These are phyloP conservation scores for Cataglyphis altisquamis DNA, from an alignment of 2,888 invertebrate species.

Conservation along the genomic window DNA sequence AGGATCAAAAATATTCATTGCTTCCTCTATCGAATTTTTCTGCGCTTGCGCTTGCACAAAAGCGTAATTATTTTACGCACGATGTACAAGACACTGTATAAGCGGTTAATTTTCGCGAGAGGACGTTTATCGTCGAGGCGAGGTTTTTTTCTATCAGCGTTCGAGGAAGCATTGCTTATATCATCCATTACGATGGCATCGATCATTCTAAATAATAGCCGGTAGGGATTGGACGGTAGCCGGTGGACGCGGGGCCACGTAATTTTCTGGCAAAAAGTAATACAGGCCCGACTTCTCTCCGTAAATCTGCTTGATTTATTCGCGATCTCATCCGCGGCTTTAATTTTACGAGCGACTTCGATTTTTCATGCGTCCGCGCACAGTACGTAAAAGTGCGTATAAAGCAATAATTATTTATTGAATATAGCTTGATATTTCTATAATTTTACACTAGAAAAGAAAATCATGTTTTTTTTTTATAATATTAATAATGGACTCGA, in stretches of 20 bases:
- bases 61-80: conserved; percentile 14
- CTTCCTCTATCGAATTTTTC: not conserved
- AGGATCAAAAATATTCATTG: not conserved
- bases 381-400: not conserved
- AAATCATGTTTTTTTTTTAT: not conserved
- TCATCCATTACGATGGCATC: conserved; percentile 49
- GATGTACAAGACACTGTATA: not conserved
- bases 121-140: conserved; percentile 41
- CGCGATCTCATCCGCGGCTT: conserved; percentile 47
- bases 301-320: conserved; percentile 62
- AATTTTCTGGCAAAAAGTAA: conserved; percentile 48
- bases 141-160: conserved; percentile 16
- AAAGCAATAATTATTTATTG: not conserved
- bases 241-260: not conserved
- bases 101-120: conserved; percentile 27
- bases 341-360: conserved; percentile 61
- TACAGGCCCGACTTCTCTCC: conserved; percentile 35
- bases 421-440: not conserved
- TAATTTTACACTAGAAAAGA: not conserved
- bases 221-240: conserved; percentile 13
- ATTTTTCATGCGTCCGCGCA: conserved; percentile 44
- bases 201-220: conserved; percentile 57
- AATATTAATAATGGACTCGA: not conserved
- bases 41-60: not conserved
- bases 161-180: conserved; percentile 43